Percentiles rank a stretch among this genome's conserved stretches.
Conservation (phyloP, 2,888 invertebrate species). For the Myopa tessellatipennis region DNA sequence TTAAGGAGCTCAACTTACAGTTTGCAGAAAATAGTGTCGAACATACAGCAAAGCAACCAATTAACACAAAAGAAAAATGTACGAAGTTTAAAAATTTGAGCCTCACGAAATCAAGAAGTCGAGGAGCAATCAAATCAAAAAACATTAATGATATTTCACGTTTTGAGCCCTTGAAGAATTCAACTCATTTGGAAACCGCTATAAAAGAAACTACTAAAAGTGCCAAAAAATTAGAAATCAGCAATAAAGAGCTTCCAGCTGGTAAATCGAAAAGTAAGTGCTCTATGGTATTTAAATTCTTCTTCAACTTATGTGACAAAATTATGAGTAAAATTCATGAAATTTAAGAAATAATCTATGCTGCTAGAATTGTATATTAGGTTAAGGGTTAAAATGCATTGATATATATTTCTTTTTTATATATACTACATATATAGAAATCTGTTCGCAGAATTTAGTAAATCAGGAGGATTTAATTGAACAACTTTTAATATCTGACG, state of each 20-base stretch:
- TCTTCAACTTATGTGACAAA: too few relatives aligned
- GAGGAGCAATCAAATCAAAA: neutral
- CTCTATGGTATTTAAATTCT: neutral
- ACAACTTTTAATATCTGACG: constrained; percentile 39
- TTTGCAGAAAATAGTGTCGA: neutral
- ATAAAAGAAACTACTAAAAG: neutral
- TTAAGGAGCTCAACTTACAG: constrained; percentile 14
- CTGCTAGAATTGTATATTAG: neutral
- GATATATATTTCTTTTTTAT: neutral
- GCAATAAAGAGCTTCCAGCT: neutral
- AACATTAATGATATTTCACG: neutral
- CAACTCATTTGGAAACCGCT: constrained; percentile 7
- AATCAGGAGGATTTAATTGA: constrained; percentile 46
- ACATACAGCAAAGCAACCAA: neutral
- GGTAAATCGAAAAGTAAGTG: constrained; percentile 1
- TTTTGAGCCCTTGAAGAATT: constrained; percentile 40
- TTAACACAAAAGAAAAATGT: constrained; percentile 41
- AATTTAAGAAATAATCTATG: too few relatives aligned
- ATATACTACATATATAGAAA: neutral
- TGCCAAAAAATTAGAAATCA: neutral
- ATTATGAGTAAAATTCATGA: too few relatives aligned
- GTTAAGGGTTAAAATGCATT: neutral
- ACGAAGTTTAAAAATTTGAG: constrained; percentile 38
- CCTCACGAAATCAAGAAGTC: constrained; percentile 26
- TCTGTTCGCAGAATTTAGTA: constrained; percentile 37